Evolutionary conservation across 2,888 invertebrate species (phyloP).

Genomic region (Chymomyza caudatula): DNA sequence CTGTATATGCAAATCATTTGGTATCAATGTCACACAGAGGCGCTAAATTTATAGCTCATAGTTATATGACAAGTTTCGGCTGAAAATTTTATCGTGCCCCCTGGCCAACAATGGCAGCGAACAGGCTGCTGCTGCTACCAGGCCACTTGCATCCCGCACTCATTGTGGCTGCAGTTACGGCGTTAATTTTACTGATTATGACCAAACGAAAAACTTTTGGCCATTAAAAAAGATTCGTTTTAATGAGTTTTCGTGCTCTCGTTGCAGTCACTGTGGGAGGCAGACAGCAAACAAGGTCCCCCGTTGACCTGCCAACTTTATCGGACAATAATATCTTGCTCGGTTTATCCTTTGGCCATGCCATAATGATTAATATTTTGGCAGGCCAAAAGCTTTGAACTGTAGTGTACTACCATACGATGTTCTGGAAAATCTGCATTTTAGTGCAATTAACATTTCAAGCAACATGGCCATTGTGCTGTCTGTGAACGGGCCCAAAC

Average conservation of each 20-base stretch:
- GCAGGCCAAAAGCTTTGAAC: background rate
- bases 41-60: background rate
- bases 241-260: constrained; percentile 62
- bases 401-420: background rate
- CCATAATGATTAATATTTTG: background rate
- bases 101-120: constrained; percentile 56
- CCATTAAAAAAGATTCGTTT: constrained; percentile 70
- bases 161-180: constrained; percentile 14
- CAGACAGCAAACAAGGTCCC: background rate
- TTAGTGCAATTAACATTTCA: constrained; percentile 64
- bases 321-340: constrained; percentile 57
- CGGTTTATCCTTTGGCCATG: constrained; percentile 50
- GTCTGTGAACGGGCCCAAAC: constrained; percentile 3
- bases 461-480: constrained; percentile 7
- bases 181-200: constrained; percentile 69
- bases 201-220: constrained; percentile 59
- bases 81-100: constrained; percentile 1
- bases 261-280: background rate
- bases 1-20: background rate
- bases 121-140: constrained; percentile 28
- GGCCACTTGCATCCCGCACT: constrained; percentile 36
- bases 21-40: background rate
- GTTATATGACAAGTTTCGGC: constrained; percentile 1
- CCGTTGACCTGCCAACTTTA: constrained; percentile 16
- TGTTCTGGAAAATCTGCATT: constrained; percentile 48